Percentiles rank a stretch among this genome's conserved stretches.
Evolutionary conservation across 1,140 invertebrate species (phyloP).

Genomic region (Procambarus clarkii): DNA sequence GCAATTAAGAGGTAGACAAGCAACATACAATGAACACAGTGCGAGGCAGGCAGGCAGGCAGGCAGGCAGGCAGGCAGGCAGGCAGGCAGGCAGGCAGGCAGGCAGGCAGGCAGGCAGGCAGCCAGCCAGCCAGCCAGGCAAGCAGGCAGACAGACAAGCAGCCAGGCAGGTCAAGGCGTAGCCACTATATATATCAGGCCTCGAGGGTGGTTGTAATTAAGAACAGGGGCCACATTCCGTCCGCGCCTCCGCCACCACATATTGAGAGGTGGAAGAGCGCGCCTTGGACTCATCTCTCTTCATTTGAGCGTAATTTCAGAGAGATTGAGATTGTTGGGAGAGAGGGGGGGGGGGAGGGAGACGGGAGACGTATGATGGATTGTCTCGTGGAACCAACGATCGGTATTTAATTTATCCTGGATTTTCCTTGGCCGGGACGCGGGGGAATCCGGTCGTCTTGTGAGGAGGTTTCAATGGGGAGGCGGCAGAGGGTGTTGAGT

Average conservation of each 20-base stretch:
- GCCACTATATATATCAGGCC: slow-evolving; percentile 49
- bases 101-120: too few relatives aligned
- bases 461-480: not conserved
- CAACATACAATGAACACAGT: not conserved
- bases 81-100: not conserved
- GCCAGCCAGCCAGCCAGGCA: too few relatives aligned
- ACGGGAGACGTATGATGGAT: slow-evolving; percentile 52
- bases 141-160: too few relatives aligned
- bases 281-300: slow-evolving; percentile 61
- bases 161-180: not conserved
- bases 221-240: slow-evolving; percentile 36
- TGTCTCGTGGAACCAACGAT: slow-evolving; percentile 48
- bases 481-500: not conserved
- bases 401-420: slow-evolving; percentile 64
- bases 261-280: slow-evolving; percentile 34
- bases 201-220: slow-evolving; percentile 35
- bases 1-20: not conserved
- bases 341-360: too few relatives aligned
- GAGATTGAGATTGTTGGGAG: slow-evolving; percentile 66
- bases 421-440: slow-evolving; percentile 56
- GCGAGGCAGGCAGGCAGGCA: not conserved
- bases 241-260: slow-evolving; percentile 38
- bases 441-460: slow-evolving; percentile 28
- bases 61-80: not conserved
- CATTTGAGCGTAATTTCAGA: slow-evolving; percentile 64